Evolutionary conservation across 2,888 invertebrate genomes (phyloP).

Genomic region (Metopia argyrocephala): DNA sequence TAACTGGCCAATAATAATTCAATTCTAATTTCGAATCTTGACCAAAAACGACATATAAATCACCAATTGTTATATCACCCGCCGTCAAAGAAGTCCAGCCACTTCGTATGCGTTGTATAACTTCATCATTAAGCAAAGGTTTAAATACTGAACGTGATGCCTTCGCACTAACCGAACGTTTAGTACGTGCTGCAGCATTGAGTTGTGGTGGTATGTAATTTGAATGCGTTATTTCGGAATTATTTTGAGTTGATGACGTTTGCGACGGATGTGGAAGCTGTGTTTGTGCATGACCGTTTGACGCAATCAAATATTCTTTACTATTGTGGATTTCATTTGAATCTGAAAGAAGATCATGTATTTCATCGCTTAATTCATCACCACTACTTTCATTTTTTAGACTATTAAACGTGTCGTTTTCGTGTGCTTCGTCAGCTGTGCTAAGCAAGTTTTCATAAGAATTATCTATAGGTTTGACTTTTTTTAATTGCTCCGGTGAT

Average conservation of each 20-base stretch:
- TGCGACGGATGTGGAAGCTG: conserved; percentile 3
- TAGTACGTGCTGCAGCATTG: conserved; percentile 54
- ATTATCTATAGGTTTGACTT: conserved; percentile 69
- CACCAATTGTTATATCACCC: conserved; percentile 91
- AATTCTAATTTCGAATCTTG: conserved; percentile 85
- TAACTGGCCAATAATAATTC: conserved; percentile 86
- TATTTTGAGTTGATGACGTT: not conserved
- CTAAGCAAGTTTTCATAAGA: conserved; percentile 10
- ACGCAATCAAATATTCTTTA: conserved; percentile 32
- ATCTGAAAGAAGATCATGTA: conserved; percentile 69
- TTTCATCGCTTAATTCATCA: conserved; percentile 72
- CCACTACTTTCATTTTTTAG: conserved; percentile 68
- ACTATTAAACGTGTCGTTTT: conserved; percentile 25
- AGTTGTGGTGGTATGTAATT: conserved; percentile 46
- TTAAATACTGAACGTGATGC: conserved; percentile 70
- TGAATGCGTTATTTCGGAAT: conserved; percentile 33
- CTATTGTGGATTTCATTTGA: conserved; percentile 42
- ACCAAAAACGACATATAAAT: conserved; percentile 91
- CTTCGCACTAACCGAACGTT: conserved; percentile 60
- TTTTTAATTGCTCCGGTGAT: conserved; percentile 79
- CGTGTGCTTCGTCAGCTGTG: conserved; percentile 9
- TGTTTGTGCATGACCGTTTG: conserved; percentile 26
- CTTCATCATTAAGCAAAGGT: conserved; percentile 76
- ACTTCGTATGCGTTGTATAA: conserved; percentile 75
- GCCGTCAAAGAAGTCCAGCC: conserved; percentile 91